Percentiles rank a stretch among this genome's conserved stretches.
Conservation (phyloP, 2,113 vertebrate species). For the Takifugu bimaculatus region DNA sequence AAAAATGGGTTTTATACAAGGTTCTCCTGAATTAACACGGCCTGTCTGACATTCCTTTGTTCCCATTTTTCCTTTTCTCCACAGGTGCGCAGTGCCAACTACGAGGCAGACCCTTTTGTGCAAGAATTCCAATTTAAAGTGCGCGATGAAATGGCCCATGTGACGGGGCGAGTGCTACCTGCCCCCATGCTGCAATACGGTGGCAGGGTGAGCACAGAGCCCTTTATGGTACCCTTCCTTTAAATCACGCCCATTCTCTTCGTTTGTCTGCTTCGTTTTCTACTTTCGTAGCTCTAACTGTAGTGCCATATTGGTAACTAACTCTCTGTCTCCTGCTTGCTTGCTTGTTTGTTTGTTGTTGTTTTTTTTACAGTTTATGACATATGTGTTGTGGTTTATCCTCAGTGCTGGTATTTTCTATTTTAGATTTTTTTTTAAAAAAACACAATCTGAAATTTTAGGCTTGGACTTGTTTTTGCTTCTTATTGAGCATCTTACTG, state of each 20-base stretch:
- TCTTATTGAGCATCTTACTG: conserved; percentile 18
- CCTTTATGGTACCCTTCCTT: conserved; percentile 83
- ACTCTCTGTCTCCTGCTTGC: conserved; percentile 56
- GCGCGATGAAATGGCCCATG: conserved; percentile 97
- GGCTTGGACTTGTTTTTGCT: not conserved
- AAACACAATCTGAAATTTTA: no score
- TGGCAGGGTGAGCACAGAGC: conserved; percentile 92
- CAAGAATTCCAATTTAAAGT: conserved; percentile 99
- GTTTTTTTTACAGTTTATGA: conserved; percentile 20
- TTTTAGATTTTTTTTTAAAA: not conserved
- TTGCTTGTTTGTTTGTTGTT: not conserved
- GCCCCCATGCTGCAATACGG: conserved; percentile 98
- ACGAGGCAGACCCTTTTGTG: conserved; percentile 94
- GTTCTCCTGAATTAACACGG: not conserved
- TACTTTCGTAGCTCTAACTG: conserved; percentile 17
- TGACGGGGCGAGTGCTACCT: conserved; percentile 95
- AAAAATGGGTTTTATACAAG: no score
- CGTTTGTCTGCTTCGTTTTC: conserved; percentile 65
- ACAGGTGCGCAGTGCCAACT: conserved; percentile 97
- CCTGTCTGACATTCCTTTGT: not conserved
- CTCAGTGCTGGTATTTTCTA: conserved; percentile 20
- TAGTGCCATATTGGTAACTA: conserved; percentile 55
- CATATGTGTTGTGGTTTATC: conserved; percentile 37
- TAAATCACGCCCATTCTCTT: conserved; percentile 78
- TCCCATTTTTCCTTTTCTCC: no score